Evolutionary conservation across 2,113 vertebrate genomes (phyloP).

Genomic region (Ursus arctos): DNA sequence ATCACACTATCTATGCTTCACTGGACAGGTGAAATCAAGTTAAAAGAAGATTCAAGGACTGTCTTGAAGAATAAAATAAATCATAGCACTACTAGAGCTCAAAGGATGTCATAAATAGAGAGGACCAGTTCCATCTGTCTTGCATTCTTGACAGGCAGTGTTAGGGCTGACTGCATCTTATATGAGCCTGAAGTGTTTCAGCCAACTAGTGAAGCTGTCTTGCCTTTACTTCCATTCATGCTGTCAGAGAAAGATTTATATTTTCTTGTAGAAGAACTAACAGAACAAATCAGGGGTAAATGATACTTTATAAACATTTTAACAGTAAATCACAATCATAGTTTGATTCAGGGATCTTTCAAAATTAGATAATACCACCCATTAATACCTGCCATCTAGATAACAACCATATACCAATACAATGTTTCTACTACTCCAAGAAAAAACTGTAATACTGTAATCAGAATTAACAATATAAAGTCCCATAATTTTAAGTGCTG

Average conservation of each 20-base stretch:
- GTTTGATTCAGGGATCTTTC: constrained; percentile 6
- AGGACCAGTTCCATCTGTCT: background rate
- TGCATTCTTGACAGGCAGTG: constrained; percentile 3
- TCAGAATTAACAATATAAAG: background rate
- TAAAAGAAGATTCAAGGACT: constrained; percentile 4
- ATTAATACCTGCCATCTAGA: background rate
- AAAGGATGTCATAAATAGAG: background rate
- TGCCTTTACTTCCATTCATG: background rate
- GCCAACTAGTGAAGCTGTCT: background rate
- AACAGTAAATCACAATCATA: background rate
- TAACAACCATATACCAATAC: background rate
- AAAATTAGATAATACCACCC: background rate
- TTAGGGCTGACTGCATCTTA: background rate
- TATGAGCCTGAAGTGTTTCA: background rate
- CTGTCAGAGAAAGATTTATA: background rate
- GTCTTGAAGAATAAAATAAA: background rate
- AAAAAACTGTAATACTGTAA: background rate
- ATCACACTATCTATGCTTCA: background rate
- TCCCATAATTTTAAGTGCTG: background rate
- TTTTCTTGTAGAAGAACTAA: background rate
- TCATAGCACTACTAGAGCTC: background rate
- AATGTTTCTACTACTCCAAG: background rate
- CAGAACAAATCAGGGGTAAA: background rate
- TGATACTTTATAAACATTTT: background rate
- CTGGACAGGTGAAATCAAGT: constrained; percentile 36